Conservation (phyloP, 2,113 vertebrate species). For the Sisor rabdophorus region DNA sequence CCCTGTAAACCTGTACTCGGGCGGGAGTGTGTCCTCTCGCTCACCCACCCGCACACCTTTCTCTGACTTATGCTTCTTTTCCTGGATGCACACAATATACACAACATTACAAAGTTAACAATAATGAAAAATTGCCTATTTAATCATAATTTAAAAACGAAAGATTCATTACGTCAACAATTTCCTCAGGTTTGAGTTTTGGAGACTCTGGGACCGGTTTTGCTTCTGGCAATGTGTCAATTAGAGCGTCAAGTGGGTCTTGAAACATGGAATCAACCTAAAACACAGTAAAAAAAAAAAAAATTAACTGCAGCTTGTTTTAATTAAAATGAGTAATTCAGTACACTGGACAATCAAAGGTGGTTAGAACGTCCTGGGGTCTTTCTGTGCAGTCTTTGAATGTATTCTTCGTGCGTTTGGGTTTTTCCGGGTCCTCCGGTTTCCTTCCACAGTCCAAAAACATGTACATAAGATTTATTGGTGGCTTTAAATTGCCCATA, state of each 20-base stretch:
- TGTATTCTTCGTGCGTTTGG: no score
- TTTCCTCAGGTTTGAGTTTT: conserved; percentile 58
- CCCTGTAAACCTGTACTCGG: conserved; percentile 60
- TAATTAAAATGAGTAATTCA: neutral
- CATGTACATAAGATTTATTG: no score
- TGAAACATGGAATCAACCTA: conserved; percentile 51
- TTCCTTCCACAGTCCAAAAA: no score
- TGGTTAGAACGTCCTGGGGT: no score
- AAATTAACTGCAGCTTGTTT: neutral
- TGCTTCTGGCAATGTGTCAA: conserved; percentile 51
- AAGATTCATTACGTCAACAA: conserved; percentile 54
- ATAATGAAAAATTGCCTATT: neutral
- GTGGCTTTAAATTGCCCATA: no score
- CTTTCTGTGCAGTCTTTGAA: no score
- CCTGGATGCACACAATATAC: conserved; percentile 50
- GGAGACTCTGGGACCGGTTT: conserved; percentile 55
- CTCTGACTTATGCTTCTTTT: conserved; percentile 51
- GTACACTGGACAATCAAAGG: neutral
- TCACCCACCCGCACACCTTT: conserved; percentile 65
- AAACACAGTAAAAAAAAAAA: neutral
- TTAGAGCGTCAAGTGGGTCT: conserved; percentile 60
- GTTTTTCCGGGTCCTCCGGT: no score
- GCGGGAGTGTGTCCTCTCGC: conserved; percentile 59
- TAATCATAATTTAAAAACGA: neutral
- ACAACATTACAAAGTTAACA: neutral